A percentile compares a stretch with the other conserved stretches of the same genome.
phyloP scores from a whole-genome alignment of 2,888 invertebrate species.

The Eupithecia tripunctaria region DNA sequence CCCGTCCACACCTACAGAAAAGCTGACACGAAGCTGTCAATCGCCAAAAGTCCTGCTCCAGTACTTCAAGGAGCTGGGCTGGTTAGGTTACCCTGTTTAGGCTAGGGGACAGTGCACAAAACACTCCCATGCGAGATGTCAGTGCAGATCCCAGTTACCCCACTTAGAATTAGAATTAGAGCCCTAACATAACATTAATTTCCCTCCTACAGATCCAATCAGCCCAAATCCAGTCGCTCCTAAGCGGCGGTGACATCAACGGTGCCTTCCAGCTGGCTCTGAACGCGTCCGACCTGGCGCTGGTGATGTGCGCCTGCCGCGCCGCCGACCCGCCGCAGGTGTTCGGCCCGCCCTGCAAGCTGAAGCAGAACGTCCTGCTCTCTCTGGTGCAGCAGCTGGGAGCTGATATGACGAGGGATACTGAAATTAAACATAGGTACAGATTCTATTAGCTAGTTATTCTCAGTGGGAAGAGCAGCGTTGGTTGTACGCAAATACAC shows the following conservation, averaged over 20 bases:
- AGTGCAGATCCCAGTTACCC: no score
- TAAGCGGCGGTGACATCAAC: conserved; percentile 90
- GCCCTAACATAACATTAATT: neutral
- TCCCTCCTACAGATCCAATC: conserved; percentile 81
- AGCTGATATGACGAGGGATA: conserved; percentile 93
- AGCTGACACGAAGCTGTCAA: no score
- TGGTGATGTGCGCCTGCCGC: conserved; percentile 95
- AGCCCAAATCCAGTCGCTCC: conserved; percentile 87
- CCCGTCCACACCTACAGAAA: no score
- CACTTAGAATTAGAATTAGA: no score
- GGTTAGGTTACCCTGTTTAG: no score
- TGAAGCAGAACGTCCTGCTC: conserved; percentile 94
- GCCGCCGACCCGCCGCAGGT: conserved; percentile 91
- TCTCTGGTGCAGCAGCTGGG: conserved; percentile 97
- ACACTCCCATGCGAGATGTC: no score
- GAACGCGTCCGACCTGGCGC: conserved; percentile 92
- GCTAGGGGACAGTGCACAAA: no score
- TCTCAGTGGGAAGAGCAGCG: no score
- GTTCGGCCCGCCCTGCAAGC: conserved; percentile 88
- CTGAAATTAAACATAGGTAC: conserved; percentile 77
- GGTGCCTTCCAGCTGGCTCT: conserved; percentile 96
- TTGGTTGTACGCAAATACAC: no score
- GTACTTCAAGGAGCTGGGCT: no score
- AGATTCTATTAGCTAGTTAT: no score
- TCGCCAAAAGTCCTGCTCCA: no score